phyloP scores from a whole-genome alignment of 2,888 invertebrate genomes.

The Periphyllus acericola region DNA sequence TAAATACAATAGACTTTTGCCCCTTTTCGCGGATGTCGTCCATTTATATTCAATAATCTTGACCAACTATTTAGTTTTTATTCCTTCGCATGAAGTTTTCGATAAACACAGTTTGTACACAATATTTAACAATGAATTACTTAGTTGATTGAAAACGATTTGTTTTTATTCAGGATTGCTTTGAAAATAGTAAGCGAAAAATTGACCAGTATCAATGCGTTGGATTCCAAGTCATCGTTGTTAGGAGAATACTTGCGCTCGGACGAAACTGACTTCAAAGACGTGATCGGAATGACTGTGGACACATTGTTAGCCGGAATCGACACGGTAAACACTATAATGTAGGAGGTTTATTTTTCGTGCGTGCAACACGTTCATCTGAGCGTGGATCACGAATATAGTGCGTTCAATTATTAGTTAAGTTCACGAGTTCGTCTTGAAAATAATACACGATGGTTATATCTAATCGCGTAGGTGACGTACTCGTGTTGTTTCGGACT shows the following conservation, averaged over 20 bases:
- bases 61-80: no score
- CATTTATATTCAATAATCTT: no score
- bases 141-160: not conserved
- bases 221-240: constrained; percentile 66
- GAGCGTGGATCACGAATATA: not conserved
- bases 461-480: no score
- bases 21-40: no score
- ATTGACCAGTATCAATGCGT: not conserved
- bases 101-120: no score
- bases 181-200: constrained; percentile 11
- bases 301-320: constrained; percentile 88
- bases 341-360: no score
- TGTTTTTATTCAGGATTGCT: constrained; percentile 34
- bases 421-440: not conserved
- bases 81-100: no score
- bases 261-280: constrained; percentile 78
- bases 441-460: constrained; percentile 51
- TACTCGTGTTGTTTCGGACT: constrained; percentile 81
- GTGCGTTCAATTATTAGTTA: not conserved
- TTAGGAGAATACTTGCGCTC: constrained; percentile 77
- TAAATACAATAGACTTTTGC: no score
- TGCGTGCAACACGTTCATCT: no score
- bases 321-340: constrained; percentile 88
- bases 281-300: constrained; percentile 84
- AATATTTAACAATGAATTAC: no score